Percentiles rank a stretch among this genome's conserved stretches.
These are phyloP conservation scores for Cheirogaleus major DNA, from an alignment of 2,797 vertebrate genomes.

Conservation along the genomic window DNA sequence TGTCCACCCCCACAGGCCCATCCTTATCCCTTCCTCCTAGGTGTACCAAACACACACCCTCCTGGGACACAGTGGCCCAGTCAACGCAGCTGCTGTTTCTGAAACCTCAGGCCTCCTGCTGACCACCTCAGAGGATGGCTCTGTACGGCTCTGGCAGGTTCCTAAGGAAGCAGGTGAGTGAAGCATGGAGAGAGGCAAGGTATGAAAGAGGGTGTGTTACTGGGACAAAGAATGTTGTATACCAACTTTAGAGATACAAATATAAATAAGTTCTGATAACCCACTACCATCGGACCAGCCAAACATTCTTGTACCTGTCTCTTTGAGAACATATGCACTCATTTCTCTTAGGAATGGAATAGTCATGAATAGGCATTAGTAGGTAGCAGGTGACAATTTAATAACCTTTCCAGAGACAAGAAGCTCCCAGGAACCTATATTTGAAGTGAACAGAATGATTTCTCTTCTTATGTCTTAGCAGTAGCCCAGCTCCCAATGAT, in stretches of 20 bases:
- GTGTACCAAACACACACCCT: constrained; percentile 88
- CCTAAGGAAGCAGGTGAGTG: constrained; percentile 79
- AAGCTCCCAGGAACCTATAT: neutral
- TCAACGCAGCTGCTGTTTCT: constrained; percentile 82
- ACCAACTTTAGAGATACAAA: too few species aligned
- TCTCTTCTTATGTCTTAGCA: neutral
- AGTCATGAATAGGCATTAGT: neutral
- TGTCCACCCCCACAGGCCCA: neutral
- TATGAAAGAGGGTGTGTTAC: neutral
- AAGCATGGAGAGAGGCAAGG: neutral
- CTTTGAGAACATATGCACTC: neutral
- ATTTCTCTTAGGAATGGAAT: neutral
- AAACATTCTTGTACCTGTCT: neutral
- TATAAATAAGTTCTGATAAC: too few species aligned
- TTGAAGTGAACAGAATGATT: neutral
- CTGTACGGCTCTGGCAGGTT: constrained; percentile 87
- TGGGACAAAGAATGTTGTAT: neutral
- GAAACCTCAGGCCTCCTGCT: constrained; percentile 82
- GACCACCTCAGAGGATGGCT: constrained; percentile 88
- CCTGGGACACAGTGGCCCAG: constrained; percentile 86
- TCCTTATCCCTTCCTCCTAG: constrained; percentile 75
- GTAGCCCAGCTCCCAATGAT: constrained; percentile 19
- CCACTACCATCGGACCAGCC: too few species aligned
- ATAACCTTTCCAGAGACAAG: neutral
- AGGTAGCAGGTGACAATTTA: neutral